phyloP scores from a whole-genome alignment of 2,113 vertebrate genomes.

The Osmerus eperlanus region DNA sequence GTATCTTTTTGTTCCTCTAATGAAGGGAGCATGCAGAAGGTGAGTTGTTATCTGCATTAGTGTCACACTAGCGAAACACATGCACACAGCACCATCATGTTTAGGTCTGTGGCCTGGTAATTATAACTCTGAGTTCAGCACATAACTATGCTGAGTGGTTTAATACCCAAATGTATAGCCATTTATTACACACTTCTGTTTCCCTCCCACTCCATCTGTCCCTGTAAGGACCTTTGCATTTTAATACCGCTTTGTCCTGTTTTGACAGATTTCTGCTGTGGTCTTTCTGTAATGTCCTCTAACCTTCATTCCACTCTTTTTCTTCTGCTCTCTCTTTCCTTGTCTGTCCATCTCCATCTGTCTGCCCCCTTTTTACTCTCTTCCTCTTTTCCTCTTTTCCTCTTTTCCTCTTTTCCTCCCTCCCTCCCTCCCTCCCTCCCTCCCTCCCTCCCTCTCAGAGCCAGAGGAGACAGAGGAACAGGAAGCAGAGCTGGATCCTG shows the following conservation, averaged over 20 bases:
- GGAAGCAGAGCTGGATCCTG: conserved; percentile 22
- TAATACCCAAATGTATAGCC: background rate
- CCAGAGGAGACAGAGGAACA: conserved; percentile 54
- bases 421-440: too few relatives aligned
- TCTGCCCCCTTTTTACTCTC: background rate
- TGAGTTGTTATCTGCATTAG: conserved; percentile 17
- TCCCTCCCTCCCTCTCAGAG: conserved; percentile 29
- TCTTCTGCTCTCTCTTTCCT: background rate
- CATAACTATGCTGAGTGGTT: background rate
- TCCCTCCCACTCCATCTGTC: background rate
- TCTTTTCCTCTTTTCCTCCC: background rate
- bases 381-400: background rate
- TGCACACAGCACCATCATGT: background rate
- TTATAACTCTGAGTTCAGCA: background rate
- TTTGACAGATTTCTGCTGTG: too few relatives aligned
- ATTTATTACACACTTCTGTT: background rate
- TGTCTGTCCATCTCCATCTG: background rate
- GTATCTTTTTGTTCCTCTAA: background rate
- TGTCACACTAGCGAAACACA: background rate
- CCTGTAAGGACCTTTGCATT: too few relatives aligned
- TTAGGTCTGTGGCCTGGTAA: background rate
- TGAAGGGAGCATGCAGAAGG: conserved; percentile 66
- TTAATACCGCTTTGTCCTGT: too few relatives aligned
- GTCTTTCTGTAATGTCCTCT: too few relatives aligned
- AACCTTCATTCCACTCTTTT: background rate